Percentiles rank a stretch among this genome's conserved stretches.
Evolutionary conservation across 2,113 vertebrate species (phyloP).

Genomic region (Tachycineta bicolor): DNA sequence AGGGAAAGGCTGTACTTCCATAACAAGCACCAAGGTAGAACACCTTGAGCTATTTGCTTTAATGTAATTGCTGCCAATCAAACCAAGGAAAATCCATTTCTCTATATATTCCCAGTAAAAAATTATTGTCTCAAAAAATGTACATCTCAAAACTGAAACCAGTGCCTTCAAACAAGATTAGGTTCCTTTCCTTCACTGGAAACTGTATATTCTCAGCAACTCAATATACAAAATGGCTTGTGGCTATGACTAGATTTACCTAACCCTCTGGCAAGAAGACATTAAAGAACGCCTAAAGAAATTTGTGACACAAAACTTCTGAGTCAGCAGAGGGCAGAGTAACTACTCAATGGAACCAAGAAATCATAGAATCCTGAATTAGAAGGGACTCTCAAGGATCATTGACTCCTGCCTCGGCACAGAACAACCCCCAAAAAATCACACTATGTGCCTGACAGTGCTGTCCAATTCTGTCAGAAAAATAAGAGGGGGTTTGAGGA

Average conservation of each 20-base stretch:
- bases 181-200: neutral
- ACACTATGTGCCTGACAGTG: neutral
- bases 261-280: neutral
- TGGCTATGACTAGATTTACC: neutral
- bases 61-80: neutral
- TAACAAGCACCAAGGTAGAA: neutral
- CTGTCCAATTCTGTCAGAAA: neutral
- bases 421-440: neutral
- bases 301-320: neutral
- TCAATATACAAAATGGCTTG: neutral
- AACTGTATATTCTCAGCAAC: neutral
- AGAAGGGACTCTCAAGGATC: neutral
- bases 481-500: neutral
- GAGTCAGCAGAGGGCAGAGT: conserved; percentile 28
- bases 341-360: neutral
- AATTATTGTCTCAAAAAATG: neutral
- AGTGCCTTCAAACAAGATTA: neutral
- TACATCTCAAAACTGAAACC: neutral
- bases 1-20: neutral
- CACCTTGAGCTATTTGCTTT: neutral
- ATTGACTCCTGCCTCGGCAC: neutral
- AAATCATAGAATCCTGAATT: neutral
- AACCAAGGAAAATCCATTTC: neutral
- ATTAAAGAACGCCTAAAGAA: neutral
- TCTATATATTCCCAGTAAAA: neutral